phyloP scores from a whole-genome alignment of 1,140 invertebrate species.

The Diorhabda sublineata region DNA sequence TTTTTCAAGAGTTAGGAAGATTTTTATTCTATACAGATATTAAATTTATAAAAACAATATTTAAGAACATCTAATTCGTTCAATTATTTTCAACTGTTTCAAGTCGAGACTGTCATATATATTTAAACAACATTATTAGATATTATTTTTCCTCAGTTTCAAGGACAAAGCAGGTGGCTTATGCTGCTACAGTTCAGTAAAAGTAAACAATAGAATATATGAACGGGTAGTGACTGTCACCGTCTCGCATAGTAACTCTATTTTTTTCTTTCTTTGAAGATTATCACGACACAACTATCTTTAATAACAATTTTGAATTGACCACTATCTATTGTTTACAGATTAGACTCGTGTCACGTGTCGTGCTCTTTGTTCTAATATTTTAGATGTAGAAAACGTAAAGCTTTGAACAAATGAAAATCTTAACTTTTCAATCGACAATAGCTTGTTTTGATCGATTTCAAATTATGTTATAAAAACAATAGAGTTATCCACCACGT shows the following conservation, averaged over 20 bases:
- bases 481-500: not conserved
- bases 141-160: not conserved
- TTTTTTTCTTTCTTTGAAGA: not conserved
- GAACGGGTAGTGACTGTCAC: not conserved
- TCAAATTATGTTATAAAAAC: not conserved
- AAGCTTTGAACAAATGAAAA: not conserved
- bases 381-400: not conserved
- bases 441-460: conserved; percentile 2
- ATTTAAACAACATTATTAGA: not conserved
- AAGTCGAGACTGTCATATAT: too few species aligned
- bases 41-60: too few species aligned
- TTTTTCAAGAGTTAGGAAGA: too few species aligned
- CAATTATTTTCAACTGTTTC: too few species aligned
- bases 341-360: not conserved
- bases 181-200: not conserved
- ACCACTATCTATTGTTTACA: not conserved
- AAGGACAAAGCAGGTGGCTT: not conserved
- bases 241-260: conserved; percentile 2
- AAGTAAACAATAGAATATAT: not conserved
- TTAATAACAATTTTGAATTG: not conserved
- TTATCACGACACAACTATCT: not conserved
- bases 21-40: too few species aligned
- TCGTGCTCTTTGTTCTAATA: not conserved
- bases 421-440: not conserved
- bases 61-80: too few species aligned